Evolutionary conservation across 2,797 vertebrate genomes (phyloP).

Genomic region (Gadopsis marmoratus): DNA sequence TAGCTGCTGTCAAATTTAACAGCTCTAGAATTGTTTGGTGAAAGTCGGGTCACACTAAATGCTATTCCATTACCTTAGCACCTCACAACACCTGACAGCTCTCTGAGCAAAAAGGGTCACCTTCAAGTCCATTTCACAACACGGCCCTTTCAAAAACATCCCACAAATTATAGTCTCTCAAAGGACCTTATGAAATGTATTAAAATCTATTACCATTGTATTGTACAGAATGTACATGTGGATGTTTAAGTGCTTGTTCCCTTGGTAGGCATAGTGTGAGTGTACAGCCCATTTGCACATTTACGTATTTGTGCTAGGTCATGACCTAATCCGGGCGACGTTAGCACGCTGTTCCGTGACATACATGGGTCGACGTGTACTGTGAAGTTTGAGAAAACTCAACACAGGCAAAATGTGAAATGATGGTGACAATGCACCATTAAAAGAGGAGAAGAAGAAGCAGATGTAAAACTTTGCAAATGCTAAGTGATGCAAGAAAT

Average conservation of each 20-base stretch:
- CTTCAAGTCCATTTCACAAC: constrained; percentile 49
- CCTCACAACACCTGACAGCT: constrained; percentile 39
- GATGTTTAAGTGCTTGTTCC: constrained; percentile 2
- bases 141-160: constrained; percentile 22
- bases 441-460: neutral
- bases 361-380: neutral
- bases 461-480: neutral
- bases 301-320: neutral
- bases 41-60: constrained; percentile 44
- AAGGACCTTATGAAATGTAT: constrained; percentile 6
- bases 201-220: constrained; percentile 8
- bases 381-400: neutral
- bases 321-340: neutral
- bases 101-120: constrained; percentile 38
- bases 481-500: neutral
- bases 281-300: neutral
- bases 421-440: neutral
- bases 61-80: constrained; percentile 50
- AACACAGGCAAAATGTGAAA: neutral
- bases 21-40: constrained; percentile 15
- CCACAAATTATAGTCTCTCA: constrained; percentile 11
- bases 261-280: neutral
- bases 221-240: neutral
- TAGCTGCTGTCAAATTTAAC: constrained; percentile 27
- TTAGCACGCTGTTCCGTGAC: neutral